Base-by-base conservation (phyloP, 2,113 vertebrate genomes). In the Taxidea taxus region DNA sequence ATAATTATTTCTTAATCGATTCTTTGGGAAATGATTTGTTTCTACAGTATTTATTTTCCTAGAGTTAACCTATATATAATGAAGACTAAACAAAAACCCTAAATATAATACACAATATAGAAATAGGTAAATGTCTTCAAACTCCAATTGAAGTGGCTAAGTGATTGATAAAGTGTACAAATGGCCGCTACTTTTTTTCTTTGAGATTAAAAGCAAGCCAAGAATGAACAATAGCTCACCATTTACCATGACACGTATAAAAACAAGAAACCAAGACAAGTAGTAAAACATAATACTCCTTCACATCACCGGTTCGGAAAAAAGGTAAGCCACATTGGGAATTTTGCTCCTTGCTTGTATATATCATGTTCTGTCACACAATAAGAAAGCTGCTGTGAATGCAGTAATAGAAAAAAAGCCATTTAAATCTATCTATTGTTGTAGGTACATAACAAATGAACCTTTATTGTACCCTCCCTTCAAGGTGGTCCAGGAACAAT, bases 361-460 rank as follows among this genome's bases (percentile, higher is more conserved):
- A 77, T 94, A 82, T 96, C 94, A 88, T 39, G 39, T 82, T 95
- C 72, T 87, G 90, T 92, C 31, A 87, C 83, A 82, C 49, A 92
- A 81, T 74, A 95, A 90, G 87, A 95, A 97, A 92, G 90, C 74
- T 96, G 90, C 97, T 96, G 87, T 88, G 96, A 90, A 92, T 92
- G 51, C 91, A 96, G 66, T 87, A 86, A 87, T 11, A 92, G 74
- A 72, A 70, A 93, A 93, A 97, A 95, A 95, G 34, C 80, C 62
- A 95, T 87, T 97, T 77, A 87, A 82, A 66, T 56, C 68, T 94
- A 74, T 70, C 85, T 54, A 94, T 93, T 96, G 90, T 95, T 90
- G 60, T 37, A 81, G 66, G 39, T 54, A 87, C 23, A 81, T 93
- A 97, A 95, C 94, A 95, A 98, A 97, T 94, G 95, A 97, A 77